A percentile compares a stretch with the other conserved stretches of the same genome.
These are phyloP conservation scores for Rhabdophis nuchalis DNA, from an alignment of 2,797 vertebrate species.

Conservation along the genomic window DNA sequence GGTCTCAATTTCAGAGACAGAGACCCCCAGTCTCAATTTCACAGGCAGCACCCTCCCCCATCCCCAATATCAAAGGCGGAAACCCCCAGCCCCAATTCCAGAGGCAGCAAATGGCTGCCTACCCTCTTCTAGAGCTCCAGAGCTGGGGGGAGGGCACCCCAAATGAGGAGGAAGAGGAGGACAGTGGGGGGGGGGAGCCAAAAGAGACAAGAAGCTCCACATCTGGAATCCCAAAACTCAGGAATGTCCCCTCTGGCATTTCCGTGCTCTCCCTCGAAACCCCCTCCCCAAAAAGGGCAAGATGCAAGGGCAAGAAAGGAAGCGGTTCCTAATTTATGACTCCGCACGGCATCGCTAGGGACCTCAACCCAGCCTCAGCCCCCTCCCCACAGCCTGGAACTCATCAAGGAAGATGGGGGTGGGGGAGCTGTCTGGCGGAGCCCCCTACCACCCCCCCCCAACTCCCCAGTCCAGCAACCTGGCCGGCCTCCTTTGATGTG, in stretches of 20 bases:
- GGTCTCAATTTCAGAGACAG: no score
- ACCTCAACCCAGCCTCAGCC: conserved; percentile 40
- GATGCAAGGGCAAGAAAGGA: not conserved
- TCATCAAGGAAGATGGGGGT: conserved; percentile 15
- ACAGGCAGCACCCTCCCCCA: rapidly evolving
- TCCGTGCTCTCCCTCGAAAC: not conserved
- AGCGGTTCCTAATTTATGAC: not conserved
- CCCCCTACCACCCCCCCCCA: no score
- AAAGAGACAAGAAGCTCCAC: not conserved
- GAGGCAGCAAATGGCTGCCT: not conserved
- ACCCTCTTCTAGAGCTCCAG: not conserved
- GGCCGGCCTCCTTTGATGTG: conserved; percentile 48
- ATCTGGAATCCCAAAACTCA: not conserved
- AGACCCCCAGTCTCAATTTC: no score
- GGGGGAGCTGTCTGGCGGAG: conserved; percentile 17
- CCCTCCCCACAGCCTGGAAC: not conserved
- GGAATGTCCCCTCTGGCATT: not conserved
- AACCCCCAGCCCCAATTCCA: not conserved
- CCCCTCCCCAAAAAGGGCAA: not conserved
- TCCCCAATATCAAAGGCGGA: not conserved
- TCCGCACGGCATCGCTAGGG: not conserved
- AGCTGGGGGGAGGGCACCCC: not conserved
- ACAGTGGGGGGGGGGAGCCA: not conserved
- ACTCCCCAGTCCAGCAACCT: conserved; percentile 14
- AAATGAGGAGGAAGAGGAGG: not conserved